phyloP scores from a whole-genome alignment of 2,888 invertebrate genomes.

The Stratiomys singularior region DNA sequence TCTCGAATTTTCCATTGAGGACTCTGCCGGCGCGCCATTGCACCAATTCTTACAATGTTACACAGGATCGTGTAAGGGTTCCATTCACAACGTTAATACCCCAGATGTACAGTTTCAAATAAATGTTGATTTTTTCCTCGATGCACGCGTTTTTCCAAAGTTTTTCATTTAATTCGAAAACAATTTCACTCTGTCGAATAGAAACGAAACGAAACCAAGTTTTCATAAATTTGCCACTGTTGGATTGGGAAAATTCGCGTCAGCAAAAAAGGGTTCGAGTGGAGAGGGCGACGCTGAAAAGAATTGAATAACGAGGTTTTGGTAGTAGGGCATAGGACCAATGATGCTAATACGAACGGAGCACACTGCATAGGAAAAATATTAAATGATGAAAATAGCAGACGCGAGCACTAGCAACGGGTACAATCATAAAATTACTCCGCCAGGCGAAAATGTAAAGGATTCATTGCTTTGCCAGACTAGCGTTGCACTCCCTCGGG shows the following conservation, averaged over 20 bases:
- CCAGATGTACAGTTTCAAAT: constrained; percentile 4
- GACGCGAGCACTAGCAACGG: background rate
- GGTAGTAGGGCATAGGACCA: background rate
- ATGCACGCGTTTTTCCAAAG: background rate
- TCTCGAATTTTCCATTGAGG: background rate
- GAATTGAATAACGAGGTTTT: background rate
- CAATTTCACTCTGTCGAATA: constrained; percentile 30
- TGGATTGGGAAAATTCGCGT: constrained; percentile 31
- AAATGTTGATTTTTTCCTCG: constrained; percentile 23
- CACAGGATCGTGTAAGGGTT: background rate
- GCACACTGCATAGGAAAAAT: background rate
- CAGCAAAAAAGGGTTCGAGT: background rate
- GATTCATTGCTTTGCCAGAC: constrained; percentile 33
- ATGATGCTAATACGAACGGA: background rate
- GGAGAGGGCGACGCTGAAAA: background rate
- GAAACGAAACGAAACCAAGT: constrained; percentile 32
- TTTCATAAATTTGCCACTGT: constrained; percentile 43
- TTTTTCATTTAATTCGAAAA: constrained; percentile 46
- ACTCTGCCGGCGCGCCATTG: background rate
- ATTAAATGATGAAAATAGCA: constrained; percentile 6
- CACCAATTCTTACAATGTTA: background rate
- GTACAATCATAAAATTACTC: constrained; percentile 25
- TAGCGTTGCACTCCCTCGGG: background rate
- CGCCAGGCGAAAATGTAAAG: constrained; percentile 36
- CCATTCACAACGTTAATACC: background rate